These are phyloP conservation scores for Charaxes varanes DNA, from an alignment of 1,140 invertebrate species.

Conservation along the genomic window DNA sequence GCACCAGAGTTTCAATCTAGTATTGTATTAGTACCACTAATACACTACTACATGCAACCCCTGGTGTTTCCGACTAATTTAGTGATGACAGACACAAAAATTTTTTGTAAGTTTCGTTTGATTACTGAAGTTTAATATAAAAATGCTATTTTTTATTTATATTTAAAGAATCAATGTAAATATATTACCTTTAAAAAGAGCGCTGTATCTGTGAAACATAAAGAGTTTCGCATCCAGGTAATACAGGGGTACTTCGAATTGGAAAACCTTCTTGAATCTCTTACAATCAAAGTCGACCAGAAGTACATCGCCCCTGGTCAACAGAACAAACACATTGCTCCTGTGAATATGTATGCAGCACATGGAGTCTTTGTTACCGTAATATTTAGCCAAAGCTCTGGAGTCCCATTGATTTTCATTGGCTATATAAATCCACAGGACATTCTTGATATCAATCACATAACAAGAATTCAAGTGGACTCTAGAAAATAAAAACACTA, in stretches of 20 bases:
- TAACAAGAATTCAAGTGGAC: constrained; percentile 20
- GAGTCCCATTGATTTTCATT: constrained; percentile 3
- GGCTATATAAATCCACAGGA: constrained; percentile 12
- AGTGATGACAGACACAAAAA: too few relatives aligned
- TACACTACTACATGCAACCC: too few relatives aligned
- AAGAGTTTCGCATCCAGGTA: not conserved
- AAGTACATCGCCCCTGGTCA: constrained; percentile 14
- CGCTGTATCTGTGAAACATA: constrained; percentile 21
- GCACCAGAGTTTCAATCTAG: too few relatives aligned
- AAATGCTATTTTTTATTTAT: too few relatives aligned
- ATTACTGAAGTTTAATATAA: too few relatives aligned
- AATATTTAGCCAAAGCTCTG: constrained; percentile 11
- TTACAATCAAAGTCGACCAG: constrained; percentile 7
- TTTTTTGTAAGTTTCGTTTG: too few relatives aligned
- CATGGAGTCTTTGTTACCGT: constrained; percentile 7
- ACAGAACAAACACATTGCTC: constrained; percentile 21
- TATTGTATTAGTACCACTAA: too few relatives aligned
- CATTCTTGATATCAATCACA: constrained; percentile 15
- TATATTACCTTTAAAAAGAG: constrained; percentile 20
- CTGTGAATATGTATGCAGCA: constrained; percentile 12
- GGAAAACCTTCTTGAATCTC: constrained; percentile 10
- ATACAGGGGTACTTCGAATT: constrained; percentile 7
- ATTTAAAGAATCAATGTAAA: constrained; percentile 3
- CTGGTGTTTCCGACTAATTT: too few relatives aligned
- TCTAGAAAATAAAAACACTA: constrained; percentile 12